Evolutionary conservation across 35 echinoderm and acorn worm species (phyloP).

Genomic region (Eucidaris tribuloides): DNA sequence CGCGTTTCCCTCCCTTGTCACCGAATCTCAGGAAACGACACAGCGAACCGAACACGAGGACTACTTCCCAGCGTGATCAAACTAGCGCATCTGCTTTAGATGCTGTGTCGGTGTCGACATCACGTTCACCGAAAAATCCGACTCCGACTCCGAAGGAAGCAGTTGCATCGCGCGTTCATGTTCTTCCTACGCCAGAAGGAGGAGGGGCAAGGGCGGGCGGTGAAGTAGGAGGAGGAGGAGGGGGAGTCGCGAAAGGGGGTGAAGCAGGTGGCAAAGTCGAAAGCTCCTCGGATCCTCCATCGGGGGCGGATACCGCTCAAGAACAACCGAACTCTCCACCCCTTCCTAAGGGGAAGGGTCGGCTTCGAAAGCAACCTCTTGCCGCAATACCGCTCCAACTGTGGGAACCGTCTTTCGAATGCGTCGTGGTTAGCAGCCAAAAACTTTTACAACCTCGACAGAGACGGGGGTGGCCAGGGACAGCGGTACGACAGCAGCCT

Average conservation of each 20-base stretch:
- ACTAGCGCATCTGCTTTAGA: not conserved
- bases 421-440: constrained; percentile 25
- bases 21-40: constrained; percentile 27
- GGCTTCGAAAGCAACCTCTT: constrained; percentile 24
- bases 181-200: not conserved
- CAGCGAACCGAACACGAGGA: not conserved
- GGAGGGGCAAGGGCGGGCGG: no score
- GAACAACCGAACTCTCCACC: not conserved
- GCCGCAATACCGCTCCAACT: constrained; percentile 36
- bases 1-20: constrained; percentile 26
- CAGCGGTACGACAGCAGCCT: not conserved
- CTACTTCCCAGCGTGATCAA: not conserved
- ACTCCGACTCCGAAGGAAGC: not conserved
- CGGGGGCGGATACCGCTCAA: not conserved
- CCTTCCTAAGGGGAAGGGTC: not conserved
- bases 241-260: not conserved
- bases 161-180: not conserved
- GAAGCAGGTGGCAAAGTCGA: no score
- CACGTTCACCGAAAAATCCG: not conserved
- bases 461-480: not conserved
- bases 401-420: constrained; percentile 68
- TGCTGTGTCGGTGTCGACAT: not conserved
- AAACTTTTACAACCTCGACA: constrained; percentile 38
- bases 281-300: not conserved
- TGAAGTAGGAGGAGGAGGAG: not conserved